These are phyloP conservation scores for Xenotilapia caudafasciata DNA, from an alignment of 2,113 vertebrate species.

Conservation along the genomic window DNA sequence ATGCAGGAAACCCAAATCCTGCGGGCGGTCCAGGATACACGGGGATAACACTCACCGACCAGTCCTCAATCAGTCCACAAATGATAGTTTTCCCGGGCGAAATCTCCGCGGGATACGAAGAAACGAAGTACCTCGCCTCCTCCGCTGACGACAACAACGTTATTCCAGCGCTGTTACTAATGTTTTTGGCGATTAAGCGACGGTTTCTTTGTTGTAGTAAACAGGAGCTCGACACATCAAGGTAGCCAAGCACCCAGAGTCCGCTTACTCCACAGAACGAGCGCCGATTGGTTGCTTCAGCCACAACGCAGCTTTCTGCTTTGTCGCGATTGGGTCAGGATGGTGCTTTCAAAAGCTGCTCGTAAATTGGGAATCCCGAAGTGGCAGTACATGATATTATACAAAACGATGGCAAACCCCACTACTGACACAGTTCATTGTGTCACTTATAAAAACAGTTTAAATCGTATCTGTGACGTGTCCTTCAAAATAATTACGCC, in stretches of 20 bases:
- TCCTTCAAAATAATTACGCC: background rate
- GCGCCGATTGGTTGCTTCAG: constrained; percentile 39
- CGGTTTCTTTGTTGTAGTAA: constrained; percentile 58
- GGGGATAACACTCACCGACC: constrained; percentile 47
- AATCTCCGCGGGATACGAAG: background rate
- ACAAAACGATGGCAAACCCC: background rate
- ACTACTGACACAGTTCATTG: background rate
- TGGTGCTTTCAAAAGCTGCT: background rate
- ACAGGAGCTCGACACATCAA: constrained; percentile 5
- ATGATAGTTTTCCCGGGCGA: background rate
- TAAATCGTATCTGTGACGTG: background rate
- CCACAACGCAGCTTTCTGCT: background rate
- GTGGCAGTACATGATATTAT: background rate
- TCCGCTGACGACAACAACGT: background rate
- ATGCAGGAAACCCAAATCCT: background rate
- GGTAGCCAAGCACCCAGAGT: background rate
- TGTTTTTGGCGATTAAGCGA: background rate
- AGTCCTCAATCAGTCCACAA: background rate
- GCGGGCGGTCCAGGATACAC: constrained; percentile 23
- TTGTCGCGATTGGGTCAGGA: constrained; percentile 24
- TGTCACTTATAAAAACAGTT: background rate
- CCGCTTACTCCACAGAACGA: constrained; percentile 19
- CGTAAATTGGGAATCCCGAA: background rate
- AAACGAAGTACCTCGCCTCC: background rate
- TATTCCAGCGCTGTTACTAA: background rate